Evolutionary conservation across 2,888 invertebrate species (phyloP), one percentile per base, ranked within the genome.

Genomic region (Drosophila hamatofila): DNA sequence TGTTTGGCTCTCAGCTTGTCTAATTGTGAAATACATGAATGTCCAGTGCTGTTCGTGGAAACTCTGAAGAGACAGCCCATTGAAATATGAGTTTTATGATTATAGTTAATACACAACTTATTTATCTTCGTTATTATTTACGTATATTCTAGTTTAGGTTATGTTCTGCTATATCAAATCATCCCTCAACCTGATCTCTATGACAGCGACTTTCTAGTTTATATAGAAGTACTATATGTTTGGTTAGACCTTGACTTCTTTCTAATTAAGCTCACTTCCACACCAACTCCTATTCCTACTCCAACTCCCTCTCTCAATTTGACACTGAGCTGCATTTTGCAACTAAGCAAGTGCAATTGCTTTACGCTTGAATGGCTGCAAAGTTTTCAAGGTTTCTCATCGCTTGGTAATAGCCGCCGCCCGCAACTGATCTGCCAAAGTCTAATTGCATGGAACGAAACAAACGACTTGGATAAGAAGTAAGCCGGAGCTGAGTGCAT

Each of bases 381-480:
- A 72, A 77, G 71, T 72, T 70, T 72, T 82, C 68, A 78, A 79
- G 80, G 82, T 76, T 80, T 64, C 58, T 65, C 61, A 52, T 66
- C 65, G 81, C 54, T 66, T 59, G 65, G 62, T 71, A 78, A 78
- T 77, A 69, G 75, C 80, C 52, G 52, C 37, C 77, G 52, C 52
- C 78, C 66, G 66, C 66, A 65, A 66, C 65, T 66, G 88, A 89
- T 83, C 86, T 85, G 84, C 89, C 85, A 89, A 87, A 89, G 79
- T 89, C 86, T 87, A 87, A 87, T 87, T 87, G 86, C 86, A 83
- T 79, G 86, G 86, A 87, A 87, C 88, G 86, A 85, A 89, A 88
- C 88, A 87, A 86, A 89, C 90, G 83, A 87, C 88, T 89, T 78
- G 90, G 83, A 82, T 80, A 89, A 67, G 54, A 66, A 71, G 66